Evolutionary conservation across 2,888 invertebrate species (phyloP), one percentile per base, ranked within the genome.

Genomic region (Chirona hameri): DNA sequence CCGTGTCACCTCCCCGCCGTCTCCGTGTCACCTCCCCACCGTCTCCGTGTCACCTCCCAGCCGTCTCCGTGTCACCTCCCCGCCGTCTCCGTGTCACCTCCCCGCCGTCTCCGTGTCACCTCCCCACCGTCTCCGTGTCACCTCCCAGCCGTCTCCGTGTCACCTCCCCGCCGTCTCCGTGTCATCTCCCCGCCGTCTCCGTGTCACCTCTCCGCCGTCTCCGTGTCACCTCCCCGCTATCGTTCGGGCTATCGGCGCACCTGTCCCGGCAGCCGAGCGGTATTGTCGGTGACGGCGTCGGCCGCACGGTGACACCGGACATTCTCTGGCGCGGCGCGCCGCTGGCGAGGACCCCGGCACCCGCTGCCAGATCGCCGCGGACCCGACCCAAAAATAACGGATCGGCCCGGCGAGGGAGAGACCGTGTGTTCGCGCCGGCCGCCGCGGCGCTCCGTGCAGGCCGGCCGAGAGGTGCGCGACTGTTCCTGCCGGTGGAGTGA

Each of bases 221-320:
- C 3, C 57, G 14, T 18, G 18, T 21, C 57, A 57, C 3, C 4
- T 21, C 18, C 18, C 60, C 7, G 24, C 60, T 24, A 24, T 21
- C 27, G 14, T 27, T 12, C 27, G 31, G 72, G 31, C 31, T 31
- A 72, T 72, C 72, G 72, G 31, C 29, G 18, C 18, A 29, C 15
- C 18, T 18, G 72, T 72, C 72, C 5, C 27, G 5, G 31, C 18
- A 10, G 65, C 4, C 12, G 14, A 27, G 65, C 27, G 27, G 27
- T 69, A 27, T 69, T 69, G 39, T 39, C 39, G 39, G 39, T 39
- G 52, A 18, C 72, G 72, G 18, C 31, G 4, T 29, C 81, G 21
- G n/a, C 60, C 27, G 12, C 60, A 0, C 81, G 65, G 65, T 60
- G 81, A 52, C 57, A 57, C 60, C 57, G 57, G 81, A 65, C 81